These are phyloP conservation scores for Tachyglossus aculeatus DNA, from an alignment of 2,797 vertebrate genomes.

Conservation along the genomic window DNA sequence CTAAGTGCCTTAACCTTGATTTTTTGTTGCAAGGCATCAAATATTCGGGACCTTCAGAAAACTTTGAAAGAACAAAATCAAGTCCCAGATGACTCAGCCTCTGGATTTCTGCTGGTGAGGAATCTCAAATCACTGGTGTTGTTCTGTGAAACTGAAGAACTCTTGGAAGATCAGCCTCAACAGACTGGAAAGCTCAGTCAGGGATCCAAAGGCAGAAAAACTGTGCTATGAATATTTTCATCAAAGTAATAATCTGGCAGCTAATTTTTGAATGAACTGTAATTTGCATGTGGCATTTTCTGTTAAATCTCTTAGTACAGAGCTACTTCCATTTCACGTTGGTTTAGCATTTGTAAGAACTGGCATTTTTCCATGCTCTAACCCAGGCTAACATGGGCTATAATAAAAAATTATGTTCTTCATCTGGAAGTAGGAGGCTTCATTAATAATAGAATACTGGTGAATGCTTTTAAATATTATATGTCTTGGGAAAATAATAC, in stretches of 20 bases:
- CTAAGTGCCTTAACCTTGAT: no score
- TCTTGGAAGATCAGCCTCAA: slow-evolving; percentile 46
- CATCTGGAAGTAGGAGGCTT: slow-evolving; percentile 2
- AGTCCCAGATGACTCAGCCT: slow-evolving; percentile 2
- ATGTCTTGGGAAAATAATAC: background rate
- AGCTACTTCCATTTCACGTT: slow-evolving; percentile 49
- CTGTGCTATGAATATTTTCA: slow-evolving; percentile 63
- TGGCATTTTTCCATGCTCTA: slow-evolving; percentile 55
- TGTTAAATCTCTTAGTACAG: slow-evolving; percentile 68
- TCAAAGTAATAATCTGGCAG: slow-evolving; percentile 78
- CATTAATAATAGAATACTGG: slow-evolving; percentile 36
- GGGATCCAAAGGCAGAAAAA: slow-evolving; percentile 59
- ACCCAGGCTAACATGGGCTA: slow-evolving; percentile 37
- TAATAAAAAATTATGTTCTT: slow-evolving; percentile 7
- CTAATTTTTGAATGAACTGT: slow-evolving; percentile 72
- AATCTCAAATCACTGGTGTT: slow-evolving; percentile 12
- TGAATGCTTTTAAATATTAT: slow-evolving; percentile 19
- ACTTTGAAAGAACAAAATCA: slow-evolving; percentile 21
- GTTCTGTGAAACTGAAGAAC: slow-evolving; percentile 38
- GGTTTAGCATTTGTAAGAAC: slow-evolving; percentile 19
- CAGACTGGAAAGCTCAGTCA: slow-evolving; percentile 63
- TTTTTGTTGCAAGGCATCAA: background rate
- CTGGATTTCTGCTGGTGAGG: slow-evolving; percentile 22
- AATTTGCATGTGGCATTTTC: slow-evolving; percentile 74
- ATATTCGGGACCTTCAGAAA: background rate